Conservation (phyloP, 2,797 vertebrate species). For the Parambassis ranga region DNA sequence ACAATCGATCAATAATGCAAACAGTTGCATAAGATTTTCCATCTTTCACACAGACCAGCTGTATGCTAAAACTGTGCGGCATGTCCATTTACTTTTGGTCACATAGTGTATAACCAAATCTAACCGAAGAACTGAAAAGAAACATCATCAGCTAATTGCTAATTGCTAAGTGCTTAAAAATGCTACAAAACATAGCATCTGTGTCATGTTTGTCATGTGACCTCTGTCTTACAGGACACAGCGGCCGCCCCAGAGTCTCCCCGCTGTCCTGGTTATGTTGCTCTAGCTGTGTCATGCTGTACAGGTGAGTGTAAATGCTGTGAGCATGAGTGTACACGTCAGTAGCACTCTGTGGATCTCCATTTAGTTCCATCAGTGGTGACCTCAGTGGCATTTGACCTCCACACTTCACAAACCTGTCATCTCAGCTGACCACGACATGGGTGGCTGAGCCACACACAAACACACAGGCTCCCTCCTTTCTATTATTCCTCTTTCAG, state of each 20-base stretch:
- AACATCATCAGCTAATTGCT: too few relatives aligned
- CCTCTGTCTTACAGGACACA: not conserved
- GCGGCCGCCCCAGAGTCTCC: not conserved
- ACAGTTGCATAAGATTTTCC: too few relatives aligned
- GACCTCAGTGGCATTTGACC: conserved; percentile 29
- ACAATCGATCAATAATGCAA: too few relatives aligned
- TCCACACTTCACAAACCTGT: conserved; percentile 16
- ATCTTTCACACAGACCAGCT: too few relatives aligned
- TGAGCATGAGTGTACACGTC: not conserved
- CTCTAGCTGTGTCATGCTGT: not conserved
- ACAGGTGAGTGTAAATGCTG: not conserved
- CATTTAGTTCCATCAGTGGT: conserved; percentile 10
- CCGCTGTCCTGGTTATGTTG: not conserved
- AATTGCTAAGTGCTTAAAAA: too few relatives aligned
- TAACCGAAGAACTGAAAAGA: too few relatives aligned
- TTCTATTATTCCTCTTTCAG: not conserved
- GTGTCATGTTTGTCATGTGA: not conserved
- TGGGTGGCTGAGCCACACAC: not conserved
- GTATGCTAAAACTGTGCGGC: too few relatives aligned
- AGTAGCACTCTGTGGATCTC: not conserved
- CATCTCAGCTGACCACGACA: conserved; percentile 9
- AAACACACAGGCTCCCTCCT: not conserved
- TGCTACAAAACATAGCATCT: not conserved
- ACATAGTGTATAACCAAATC: too few relatives aligned
- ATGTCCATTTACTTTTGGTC: too few relatives aligned